These are phyloP conservation scores for Philereme vetulata DNA, from an alignment of 2,888 invertebrate genomes.

Conservation along the genomic window DNA sequence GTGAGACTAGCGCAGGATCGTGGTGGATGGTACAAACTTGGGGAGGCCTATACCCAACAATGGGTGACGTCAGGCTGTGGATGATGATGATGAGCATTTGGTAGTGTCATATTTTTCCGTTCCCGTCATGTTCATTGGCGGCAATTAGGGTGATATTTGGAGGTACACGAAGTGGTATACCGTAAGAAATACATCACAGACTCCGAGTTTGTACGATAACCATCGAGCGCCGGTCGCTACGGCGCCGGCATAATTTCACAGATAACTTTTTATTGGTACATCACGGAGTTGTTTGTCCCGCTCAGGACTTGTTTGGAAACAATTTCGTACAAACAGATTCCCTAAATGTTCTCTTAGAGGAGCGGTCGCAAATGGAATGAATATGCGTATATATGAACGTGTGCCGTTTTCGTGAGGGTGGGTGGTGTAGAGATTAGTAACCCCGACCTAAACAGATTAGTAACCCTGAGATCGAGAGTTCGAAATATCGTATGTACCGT, in stretches of 20 bases:
- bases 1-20: too few species aligned
- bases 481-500: too few species aligned
- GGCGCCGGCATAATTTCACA: conserved; percentile 64
- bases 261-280: conserved; percentile 66
- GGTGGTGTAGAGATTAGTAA: too few species aligned
- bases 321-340: conserved; percentile 32
- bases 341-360: conserved; percentile 15
- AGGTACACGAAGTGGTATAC: background rate
- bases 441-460: too few species aligned
- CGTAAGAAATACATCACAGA: conserved; percentile 2
- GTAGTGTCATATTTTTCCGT: background rate
- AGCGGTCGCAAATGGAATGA: conserved; percentile 9
- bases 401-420: background rate
- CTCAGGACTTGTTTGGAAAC: conserved; percentile 25
- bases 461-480: background rate
- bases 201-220: conserved; percentile 49
- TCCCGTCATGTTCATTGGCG: background rate
- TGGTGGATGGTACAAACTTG: too few species aligned
- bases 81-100: too few species aligned
- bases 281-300: conserved; percentile 50
- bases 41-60: too few species aligned
- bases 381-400: conserved; percentile 1
- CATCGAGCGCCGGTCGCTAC: conserved; percentile 40
- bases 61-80: too few species aligned
- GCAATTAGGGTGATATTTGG: too few species aligned